Base-by-base conservation (phyloP, 2,888 invertebrate genomes). In the Cremastinae sp. region DNA sequence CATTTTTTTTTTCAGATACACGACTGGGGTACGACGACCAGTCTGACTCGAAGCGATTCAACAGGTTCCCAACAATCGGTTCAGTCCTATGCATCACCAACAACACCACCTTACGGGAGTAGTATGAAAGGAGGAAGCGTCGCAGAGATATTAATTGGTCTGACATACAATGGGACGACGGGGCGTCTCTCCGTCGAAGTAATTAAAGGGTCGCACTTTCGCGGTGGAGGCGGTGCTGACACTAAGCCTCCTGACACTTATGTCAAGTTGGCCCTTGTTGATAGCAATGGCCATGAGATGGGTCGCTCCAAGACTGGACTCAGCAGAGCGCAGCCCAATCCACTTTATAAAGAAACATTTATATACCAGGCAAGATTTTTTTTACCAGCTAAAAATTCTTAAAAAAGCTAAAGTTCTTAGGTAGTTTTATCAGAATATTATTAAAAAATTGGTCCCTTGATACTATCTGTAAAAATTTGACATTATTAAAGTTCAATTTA, bases 341-440 rank as follows among this genome's bases (percentile, higher is more conserved):
- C 98, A 43, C 93, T 98, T 9, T 98, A 97, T 90, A 98, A 98
- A 90, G 98, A 98, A 90, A 96, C 97, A 1, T 98, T 98, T 89
- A 95, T 98, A 90, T 98, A 98, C 91, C 98, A 98, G 93, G 96
- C 96, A 89, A 61, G 49, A 9, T 14, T 0, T 61, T 45, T 56
- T 39, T 37, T 3, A n/a, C n/a, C n/a, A 4, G 1, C 10, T 5
- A 8, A 3, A 47, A 4, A 14, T 28, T 55, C 14, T 35, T 37
- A 10, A 12, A 12, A 43, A 14, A 12, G 5, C 7, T 4, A 20
- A 43, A 7, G 12, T 58, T 41, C 20, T 18, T 56, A 2, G 16
- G 2, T 12, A 20, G 14, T 12, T 12, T 45, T 1, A 3, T 9
- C 14, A 45, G n/a, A 45, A 45, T 45, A 14, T 2, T 3, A 12